phyloP scores from a whole-genome alignment of 1,140 invertebrate species.

The Halotydeus destructor region DNA sequence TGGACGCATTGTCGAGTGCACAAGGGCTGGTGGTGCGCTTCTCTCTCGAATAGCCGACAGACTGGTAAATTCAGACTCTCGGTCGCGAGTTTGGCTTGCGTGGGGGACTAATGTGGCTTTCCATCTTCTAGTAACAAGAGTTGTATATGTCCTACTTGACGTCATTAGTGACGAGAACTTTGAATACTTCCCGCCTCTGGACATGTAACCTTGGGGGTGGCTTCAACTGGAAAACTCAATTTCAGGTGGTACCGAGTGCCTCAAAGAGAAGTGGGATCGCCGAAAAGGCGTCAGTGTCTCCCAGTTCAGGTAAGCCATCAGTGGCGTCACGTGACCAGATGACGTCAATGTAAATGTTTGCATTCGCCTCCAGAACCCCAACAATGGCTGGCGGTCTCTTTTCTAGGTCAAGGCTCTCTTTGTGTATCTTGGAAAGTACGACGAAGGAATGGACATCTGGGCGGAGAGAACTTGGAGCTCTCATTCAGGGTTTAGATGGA shows the following conservation, averaged over 20 bases:
- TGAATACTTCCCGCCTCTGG: constrained; percentile 68
- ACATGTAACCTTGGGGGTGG: constrained; percentile 93
- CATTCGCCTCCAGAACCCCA: constrained; percentile 52
- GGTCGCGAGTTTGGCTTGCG: background rate
- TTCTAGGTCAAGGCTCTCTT: constrained; percentile 92
- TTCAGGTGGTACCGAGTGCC: constrained; percentile 71
- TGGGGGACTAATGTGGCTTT: background rate
- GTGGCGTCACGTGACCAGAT: background rate
- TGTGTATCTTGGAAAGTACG: constrained; percentile 87
- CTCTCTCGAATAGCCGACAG: constrained; percentile 65
- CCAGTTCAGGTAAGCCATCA: constrained; percentile 39
- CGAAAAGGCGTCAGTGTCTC: constrained; percentile 67
- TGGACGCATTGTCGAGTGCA: constrained; percentile 79
- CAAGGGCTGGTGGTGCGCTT: constrained; percentile 82
- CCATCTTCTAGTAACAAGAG: constrained; percentile 36
- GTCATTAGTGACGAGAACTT: constrained; percentile 90
- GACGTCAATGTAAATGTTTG: background rate
- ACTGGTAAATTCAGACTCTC: constrained; percentile 30
- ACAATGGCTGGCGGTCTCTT: constrained; percentile 97
- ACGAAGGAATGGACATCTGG: constrained; percentile 99
- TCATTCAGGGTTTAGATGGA: constrained; percentile 72
- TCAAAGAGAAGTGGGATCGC: constrained; percentile 74
- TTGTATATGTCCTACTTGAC: constrained; percentile 94
- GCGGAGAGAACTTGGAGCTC: constrained; percentile 98
- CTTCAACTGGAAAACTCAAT: constrained; percentile 95